phyloP scores from a whole-genome alignment of 1,140 invertebrate genomes.

The Philopotamus ludificatus region DNA sequence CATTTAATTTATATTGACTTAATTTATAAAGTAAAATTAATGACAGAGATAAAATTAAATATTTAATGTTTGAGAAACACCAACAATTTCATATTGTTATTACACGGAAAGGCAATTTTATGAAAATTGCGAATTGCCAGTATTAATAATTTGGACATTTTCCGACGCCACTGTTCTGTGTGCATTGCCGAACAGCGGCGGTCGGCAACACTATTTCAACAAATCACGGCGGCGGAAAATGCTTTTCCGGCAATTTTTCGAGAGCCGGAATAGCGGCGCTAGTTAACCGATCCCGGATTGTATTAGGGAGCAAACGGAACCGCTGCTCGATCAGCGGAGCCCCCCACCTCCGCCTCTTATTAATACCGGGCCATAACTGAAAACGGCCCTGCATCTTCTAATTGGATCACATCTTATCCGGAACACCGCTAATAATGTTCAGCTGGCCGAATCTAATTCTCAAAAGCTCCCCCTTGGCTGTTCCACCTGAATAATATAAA shows the following conservation, averaged over 20 bases:
- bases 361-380: neutral
- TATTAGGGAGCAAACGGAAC: neutral
- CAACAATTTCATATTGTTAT: no score
- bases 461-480: neutral
- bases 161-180: no score
- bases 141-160: no score
- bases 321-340: constrained; percentile 14
- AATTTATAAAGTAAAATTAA: no score
- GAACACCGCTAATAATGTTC: neutral
- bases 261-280: neutral
- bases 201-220: no score
- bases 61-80: no score
- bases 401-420: constrained; percentile 6
- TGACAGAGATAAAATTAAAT: no score
- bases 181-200: no score
- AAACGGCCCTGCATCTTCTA: constrained; percentile 7
- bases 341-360: neutral
- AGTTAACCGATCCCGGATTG: constrained; percentile 7
- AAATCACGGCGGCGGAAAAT: neutral
- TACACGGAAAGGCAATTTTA: no score
- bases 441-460: constrained; percentile 9
- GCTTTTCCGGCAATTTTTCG: constrained; percentile 6
- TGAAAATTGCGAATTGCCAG: no score
- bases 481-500: constrained; percentile 12
- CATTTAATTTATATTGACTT: no score